Evolutionary conservation across 2,797 vertebrate species (phyloP).

Genomic region (Periparus ater): DNA sequence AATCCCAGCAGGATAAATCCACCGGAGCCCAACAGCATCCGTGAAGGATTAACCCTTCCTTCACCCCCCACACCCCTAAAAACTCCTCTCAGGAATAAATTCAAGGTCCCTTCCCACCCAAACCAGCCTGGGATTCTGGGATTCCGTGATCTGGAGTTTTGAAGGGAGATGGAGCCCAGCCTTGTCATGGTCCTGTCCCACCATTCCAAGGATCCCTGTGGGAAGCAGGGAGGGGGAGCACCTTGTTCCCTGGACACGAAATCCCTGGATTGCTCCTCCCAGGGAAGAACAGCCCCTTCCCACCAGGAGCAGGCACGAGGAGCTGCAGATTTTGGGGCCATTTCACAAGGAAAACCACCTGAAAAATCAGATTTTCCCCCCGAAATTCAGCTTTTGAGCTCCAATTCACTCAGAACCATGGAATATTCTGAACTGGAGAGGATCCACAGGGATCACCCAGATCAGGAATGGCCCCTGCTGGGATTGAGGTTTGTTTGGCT

Average conservation of each 20-base stretch:
- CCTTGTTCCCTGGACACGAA: neutral
- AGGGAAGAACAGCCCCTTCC: neutral
- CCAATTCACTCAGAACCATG: accelerated
- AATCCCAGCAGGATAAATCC: neutral
- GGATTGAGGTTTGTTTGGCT: neutral
- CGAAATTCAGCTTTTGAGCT: neutral
- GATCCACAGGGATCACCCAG: neutral
- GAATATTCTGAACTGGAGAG: neutral
- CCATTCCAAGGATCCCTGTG: neutral
- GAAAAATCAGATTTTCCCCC: neutral
- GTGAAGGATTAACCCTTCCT: neutral
- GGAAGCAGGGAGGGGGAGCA: neutral
- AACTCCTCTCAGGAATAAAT: neutral
- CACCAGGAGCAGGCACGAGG: neutral
- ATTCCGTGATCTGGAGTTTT: accelerated
- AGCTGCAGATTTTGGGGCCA: neutral
- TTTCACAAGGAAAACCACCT: neutral
- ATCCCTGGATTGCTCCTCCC: neutral
- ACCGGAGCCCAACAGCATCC: neutral
- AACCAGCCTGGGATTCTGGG: neutral
- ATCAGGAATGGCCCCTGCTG: neutral
- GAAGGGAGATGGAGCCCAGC: neutral
- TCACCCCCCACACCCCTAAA: too few species aligned
- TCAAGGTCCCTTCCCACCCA: neutral
- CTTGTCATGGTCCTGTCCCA: neutral